Base-by-base conservation (phyloP, 1,140 invertebrate species). In the Bombus waltoni region DNA sequence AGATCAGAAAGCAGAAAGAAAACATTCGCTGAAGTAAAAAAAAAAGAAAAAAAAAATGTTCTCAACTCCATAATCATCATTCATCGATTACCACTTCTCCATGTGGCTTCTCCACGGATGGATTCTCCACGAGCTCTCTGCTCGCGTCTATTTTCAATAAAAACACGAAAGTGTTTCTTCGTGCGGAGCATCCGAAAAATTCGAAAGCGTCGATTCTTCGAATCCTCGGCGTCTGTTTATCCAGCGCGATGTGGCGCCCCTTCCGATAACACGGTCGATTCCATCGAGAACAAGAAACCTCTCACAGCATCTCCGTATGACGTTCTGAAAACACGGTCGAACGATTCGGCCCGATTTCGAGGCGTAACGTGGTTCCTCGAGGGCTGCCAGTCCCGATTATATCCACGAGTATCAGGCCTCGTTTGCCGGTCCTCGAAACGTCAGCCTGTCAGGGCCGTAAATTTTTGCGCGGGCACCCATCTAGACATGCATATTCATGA, bases 401-500 rank as follows among this genome's bases (percentile, higher is more conserved):
- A 62, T 80, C 72, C 75, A 62, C 73, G 80, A 62, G 65, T 81
- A 90, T 88, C 89, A 47, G 76, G 59, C 79, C 78, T 84, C 78
- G 77, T 75, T 82, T 53, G 81, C 85, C 89, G 89, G 65, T 79
- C 83, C 88, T 91, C 88, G 83, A 91, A 85, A 91, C 90, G 90
- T 92, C 91, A 89, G 86, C 35, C 87, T 90, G 89, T 89, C 90
- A 86, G 76, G 87, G 81, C 71, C 74, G 84, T 90, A 90, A 87
- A 90, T 92, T 92, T 91, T 90, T 88, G 88, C 88, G 86, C 73
- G 75, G 74, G 82, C 68, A 87, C 75, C 88, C 79, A 87, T 81
- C 90, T 90, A 80, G 91, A 81, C 90, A 91, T 92, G 90, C 89
- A 92, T 92, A 92, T 92, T 91, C 90, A 92, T 90, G 91, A 87